Conservation (phyloP, 2,797 vertebrate genomes). For the Melanotaenia trifasciata region DNA sequence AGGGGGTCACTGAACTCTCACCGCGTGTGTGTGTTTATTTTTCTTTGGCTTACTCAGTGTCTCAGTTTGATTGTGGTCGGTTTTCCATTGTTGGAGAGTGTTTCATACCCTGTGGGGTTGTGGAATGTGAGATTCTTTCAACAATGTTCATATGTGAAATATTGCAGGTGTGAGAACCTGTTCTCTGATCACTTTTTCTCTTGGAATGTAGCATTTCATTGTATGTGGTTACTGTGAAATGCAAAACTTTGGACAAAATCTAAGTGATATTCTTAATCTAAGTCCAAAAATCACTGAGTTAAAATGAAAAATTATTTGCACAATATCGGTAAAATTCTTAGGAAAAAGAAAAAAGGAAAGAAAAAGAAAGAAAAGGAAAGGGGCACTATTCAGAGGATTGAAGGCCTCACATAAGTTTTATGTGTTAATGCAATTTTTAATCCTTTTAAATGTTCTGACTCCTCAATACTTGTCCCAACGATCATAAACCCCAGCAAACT, state of each 20-base stretch:
- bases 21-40: conserved; percentile 66
- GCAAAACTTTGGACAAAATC: not conserved
- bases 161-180: conserved; percentile 57
- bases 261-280: not conserved
- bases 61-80: conserved; percentile 60
- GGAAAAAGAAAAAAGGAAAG: not conserved
- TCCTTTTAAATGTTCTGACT: not conserved
- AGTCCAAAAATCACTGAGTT: not conserved
- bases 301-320: not conserved
- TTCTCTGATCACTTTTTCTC: conserved; percentile 12
- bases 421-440: not conserved
- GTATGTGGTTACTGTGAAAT: not conserved
- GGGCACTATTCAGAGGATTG: too few relatives aligned
- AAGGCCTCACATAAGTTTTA: not conserved
- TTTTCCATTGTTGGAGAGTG: conserved; percentile 61
- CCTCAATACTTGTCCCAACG: not conserved
- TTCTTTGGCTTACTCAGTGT: conserved; percentile 60
- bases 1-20: conserved; percentile 55
- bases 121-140: conserved; percentile 55
- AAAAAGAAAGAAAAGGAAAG: not conserved
- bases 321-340: not conserved
- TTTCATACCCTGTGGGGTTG: conserved; percentile 43
- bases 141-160: conserved; percentile 41
- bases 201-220: conserved; percentile 15
- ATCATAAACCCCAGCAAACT: not conserved